A percentile compares a stretch with the other conserved stretches of the same genome.
Conservation (phyloP, 2,888 invertebrate species). For the Netelia inedita region DNA sequence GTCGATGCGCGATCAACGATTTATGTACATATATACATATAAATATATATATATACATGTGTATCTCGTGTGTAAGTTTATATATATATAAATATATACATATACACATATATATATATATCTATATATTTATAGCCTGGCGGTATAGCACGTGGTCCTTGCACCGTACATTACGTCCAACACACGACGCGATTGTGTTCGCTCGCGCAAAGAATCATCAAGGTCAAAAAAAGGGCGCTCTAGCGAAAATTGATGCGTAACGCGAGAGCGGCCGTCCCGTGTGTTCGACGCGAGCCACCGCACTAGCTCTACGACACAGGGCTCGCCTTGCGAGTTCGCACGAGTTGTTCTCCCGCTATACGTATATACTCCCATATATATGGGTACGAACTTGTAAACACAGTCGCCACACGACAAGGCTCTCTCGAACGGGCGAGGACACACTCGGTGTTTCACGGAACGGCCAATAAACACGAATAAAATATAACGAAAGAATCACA, state of each 20-base stretch:
- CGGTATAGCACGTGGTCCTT: not conserved
- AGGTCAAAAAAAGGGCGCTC: not conserved
- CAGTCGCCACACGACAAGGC: not conserved
- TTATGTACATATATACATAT: not conserved
- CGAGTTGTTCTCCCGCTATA: too few species aligned
- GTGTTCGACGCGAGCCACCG: too few species aligned
- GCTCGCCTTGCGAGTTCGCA: too few species aligned
- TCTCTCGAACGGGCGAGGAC: not conserved
- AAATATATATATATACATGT: not conserved
- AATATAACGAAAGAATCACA: not conserved
- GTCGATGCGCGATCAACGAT: not conserved
- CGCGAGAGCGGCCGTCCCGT: not conserved
- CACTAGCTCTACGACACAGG: too few species aligned
- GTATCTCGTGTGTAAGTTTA: too few species aligned
- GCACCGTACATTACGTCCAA: not conserved
- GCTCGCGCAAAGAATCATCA: not conserved
- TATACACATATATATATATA: not conserved
- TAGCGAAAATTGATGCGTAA: not conserved
- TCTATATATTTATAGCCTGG: not conserved
- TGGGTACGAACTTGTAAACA: too few species aligned
- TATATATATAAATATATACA: not conserved
- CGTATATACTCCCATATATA: too few species aligned
- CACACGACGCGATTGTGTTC: not conserved
- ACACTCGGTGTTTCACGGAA: too few species aligned
- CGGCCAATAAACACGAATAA: not conserved